Base-by-base conservation (phyloP, 2,113 vertebrate species). In the Apeltes quadracus region DNA sequence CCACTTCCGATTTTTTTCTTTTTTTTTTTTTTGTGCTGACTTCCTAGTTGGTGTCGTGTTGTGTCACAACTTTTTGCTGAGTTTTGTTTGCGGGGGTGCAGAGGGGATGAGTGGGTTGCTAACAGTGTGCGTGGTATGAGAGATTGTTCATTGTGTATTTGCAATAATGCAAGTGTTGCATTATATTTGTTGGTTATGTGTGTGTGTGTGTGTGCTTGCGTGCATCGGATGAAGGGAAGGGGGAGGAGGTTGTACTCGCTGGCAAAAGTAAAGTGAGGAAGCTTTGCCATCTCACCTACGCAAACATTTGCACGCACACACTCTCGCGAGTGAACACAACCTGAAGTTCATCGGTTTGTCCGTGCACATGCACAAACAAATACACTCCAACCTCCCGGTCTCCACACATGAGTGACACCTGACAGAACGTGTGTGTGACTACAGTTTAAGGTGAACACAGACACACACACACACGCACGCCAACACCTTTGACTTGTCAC, bases 1-100 rank as follows among this genome's bases (percentile, higher is more conserved):
- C 88, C 79, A 79, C 63, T 79, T 83, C 46, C 5, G 27, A 82
- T 88, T 34, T 34, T 34, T 34, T 29, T 29, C 2, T 74, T 82
- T 80, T 84, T 84, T 57, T 80, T 84, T 84, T 57, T 82, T 91
- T 92, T 88, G 79, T 90, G 91, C 89, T 93, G 92, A 93, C 90
- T 81, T 87, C 77, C 72, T 92, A 80, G 41, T 89, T 75, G 69
- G 80, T 88, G 83, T 82, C 85, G 81, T 69, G 85, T 87, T 84
- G 87, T 84, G 86, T 90, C 84, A 84, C 14, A 41, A 79, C 69
- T 76, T 87, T 91, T 74, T 89, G 86, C 86, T 89, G 86, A 91
- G 79, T 80, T 81, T 87, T 78, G 41, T 72, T 79, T 63, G 12
- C 2, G 34, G 36, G 41, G 14, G 13, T 61, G 75, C 18, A 75